Evolutionary conservation across 1,140 invertebrate genomes (phyloP).

Genomic region (Drosophila saltans): DNA sequence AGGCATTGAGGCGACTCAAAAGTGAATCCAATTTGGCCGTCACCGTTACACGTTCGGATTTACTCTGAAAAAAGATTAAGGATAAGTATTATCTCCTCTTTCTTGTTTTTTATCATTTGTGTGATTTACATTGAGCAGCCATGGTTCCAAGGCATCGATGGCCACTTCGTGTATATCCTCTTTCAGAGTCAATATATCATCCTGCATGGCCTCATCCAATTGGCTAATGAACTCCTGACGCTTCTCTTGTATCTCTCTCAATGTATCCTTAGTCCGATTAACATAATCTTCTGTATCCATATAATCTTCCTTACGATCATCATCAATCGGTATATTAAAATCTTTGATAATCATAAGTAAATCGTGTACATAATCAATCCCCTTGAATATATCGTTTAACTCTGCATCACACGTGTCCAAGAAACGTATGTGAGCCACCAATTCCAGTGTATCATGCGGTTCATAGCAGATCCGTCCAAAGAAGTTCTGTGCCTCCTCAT

Average conservation of each 20-base stretch:
- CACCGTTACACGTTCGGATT: constrained; percentile 87
- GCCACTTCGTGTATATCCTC: constrained; percentile 85
- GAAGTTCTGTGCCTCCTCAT: constrained; percentile 86
- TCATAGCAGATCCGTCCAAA: constrained; percentile 86
- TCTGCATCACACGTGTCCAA: constrained; percentile 86
- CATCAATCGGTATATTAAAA: constrained; percentile 87
- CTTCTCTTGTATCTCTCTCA: constrained; percentile 83
- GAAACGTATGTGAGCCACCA: constrained; percentile 88
- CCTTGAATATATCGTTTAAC: constrained; percentile 86
- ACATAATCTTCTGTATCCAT: constrained; percentile 84
- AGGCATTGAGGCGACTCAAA: constrained; percentile 85
- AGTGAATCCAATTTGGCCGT: constrained; percentile 86
- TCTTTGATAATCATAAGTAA: constrained; percentile 89
- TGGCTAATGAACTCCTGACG: constrained; percentile 84
- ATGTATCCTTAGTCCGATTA: constrained; percentile 83
- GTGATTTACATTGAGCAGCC: constrained; percentile 65
- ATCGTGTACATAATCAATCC: constrained; percentile 88
- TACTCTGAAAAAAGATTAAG: constrained; percentile 25
- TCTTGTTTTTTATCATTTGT: too few species aligned
- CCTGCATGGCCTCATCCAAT: constrained; percentile 85
- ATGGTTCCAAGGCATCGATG: constrained; percentile 73
- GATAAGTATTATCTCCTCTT: background rate
- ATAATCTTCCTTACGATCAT: constrained; percentile 86
- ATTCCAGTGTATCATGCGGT: constrained; percentile 87
- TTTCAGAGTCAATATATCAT: constrained; percentile 84